These are phyloP conservation scores for Notothenia coriiceps DNA, from an alignment of 2,113 vertebrate species.

Conservation along the genomic window DNA sequence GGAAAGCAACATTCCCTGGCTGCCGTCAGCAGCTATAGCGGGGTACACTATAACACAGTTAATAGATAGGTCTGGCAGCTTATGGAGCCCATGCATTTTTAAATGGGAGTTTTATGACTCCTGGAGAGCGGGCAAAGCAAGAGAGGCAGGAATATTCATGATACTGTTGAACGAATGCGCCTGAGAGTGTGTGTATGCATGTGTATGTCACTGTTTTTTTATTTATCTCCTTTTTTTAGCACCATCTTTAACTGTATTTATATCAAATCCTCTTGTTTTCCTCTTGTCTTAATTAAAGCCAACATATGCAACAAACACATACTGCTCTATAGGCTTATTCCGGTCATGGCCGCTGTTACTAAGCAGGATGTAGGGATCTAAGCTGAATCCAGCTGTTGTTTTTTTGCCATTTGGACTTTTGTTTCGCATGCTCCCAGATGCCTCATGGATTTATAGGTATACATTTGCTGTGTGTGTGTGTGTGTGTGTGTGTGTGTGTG, in stretches of 20 bases:
- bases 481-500: not conserved
- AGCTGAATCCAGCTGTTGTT: conserved; percentile 51
- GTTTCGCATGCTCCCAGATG: conserved; percentile 39
- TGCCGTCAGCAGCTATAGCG: conserved; percentile 67
- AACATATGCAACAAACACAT: not conserved
- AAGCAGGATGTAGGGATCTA: conserved; percentile 19
- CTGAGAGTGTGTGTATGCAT: conserved; percentile 2
- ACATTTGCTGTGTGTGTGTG: conserved; percentile 1
- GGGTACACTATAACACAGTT: conserved; percentile 65
- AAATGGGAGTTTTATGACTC: conserved; percentile 77
- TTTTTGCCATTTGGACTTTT: conserved; percentile 9
- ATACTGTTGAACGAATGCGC: conserved; percentile 26
- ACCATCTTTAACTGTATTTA: not conserved
- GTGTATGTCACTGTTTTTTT: conserved; percentile 3
- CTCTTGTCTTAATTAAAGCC: not conserved
- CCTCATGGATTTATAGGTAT: conserved; percentile 27
- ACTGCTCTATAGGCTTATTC: conserved; percentile 1
- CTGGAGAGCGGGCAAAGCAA: conserved; percentile 46
- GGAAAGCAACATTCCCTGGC: conserved; percentile 69
- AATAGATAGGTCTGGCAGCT: conserved; percentile 74
- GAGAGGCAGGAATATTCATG: conserved; percentile 40
- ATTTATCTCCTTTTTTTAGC: not conserved
- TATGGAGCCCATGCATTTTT: conserved; percentile 79
- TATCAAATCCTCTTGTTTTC: not conserved
- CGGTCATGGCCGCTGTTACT: conserved; percentile 17